Conservation (phyloP, 2,113 vertebrate species). For the Pachycephala philippinensis region DNA sequence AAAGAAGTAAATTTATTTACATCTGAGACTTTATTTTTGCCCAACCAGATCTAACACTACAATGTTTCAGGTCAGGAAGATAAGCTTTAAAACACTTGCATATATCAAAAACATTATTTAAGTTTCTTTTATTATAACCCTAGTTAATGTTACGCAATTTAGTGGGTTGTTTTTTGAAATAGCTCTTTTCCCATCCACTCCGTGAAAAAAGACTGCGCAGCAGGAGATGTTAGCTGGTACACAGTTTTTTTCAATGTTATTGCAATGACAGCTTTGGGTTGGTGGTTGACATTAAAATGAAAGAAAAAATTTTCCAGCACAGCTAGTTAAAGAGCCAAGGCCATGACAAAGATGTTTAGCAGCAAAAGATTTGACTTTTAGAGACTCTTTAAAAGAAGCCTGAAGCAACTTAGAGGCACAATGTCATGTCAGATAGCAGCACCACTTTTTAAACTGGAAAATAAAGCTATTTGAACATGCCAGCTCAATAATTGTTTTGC, state of each 20-base stretch:
- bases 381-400: not conserved
- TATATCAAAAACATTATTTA: not conserved
- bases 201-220: not conserved
- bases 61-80: not conserved
- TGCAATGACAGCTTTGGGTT: not conserved
- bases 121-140: not conserved
- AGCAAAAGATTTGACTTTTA: not conserved
- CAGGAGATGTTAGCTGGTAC: not conserved
- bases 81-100: not conserved
- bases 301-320: conserved; percentile 44
- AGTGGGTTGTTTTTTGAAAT: not conserved
- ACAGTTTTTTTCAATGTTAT: not conserved
- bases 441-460: not conserved
- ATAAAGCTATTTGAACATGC: not conserved
- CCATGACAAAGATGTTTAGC: conserved; percentile 18
- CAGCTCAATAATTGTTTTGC: not conserved
- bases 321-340: not conserved
- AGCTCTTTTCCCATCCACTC: not conserved
- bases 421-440: not conserved
- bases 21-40: not conserved
- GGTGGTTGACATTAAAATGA: conserved; percentile 1
- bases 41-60: not conserved
- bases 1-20: not conserved
- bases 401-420: not conserved
- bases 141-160: not conserved